Percentiles rank a stretch among this genome's conserved stretches.
phyloP scores from a whole-genome alignment of 2,888 invertebrate genomes.

The Melolontha melolontha region DNA sequence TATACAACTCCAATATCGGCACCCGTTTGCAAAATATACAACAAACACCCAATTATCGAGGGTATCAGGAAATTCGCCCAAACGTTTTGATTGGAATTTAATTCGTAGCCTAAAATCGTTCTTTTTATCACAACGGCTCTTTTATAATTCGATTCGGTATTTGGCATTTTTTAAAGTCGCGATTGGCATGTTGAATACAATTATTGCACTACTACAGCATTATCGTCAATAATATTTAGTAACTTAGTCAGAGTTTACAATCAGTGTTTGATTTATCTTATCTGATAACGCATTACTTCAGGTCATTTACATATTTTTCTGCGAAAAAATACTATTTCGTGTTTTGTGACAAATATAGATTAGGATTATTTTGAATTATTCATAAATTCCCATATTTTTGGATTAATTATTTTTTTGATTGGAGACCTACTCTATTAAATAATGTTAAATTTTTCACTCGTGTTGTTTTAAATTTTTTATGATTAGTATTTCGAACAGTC shows the following conservation, averaged over 20 bases:
- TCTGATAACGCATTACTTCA: no score
- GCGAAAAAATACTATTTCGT: no score
- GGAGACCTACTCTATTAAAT: no score
- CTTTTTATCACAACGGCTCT: slow-evolving; percentile 39
- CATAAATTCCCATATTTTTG: no score
- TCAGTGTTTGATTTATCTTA: no score
- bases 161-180: slow-evolving; percentile 34
- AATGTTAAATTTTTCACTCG: no score
- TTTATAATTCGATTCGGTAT: slow-evolving; percentile 39
- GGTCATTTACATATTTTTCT: no score
- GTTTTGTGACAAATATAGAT: no score
- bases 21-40: slow-evolving; percentile 77
- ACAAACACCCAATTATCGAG: slow-evolving; percentile 69
- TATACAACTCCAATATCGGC: slow-evolving; percentile 76
- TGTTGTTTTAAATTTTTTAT: no score
- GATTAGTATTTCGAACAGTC: no score
- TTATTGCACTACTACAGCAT: slow-evolving; percentile 9
- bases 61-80: slow-evolving; percentile 70
- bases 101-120: slow-evolving; percentile 58
- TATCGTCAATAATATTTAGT: not conserved
- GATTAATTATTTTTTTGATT: no score
- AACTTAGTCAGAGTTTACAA: not conserved
- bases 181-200: slow-evolving; percentile 21
- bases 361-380: no score
- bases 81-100: slow-evolving; percentile 66